Evolutionary conservation across 2,888 invertebrate genomes (phyloP).

Genomic region (Gortyna flavago): DNA sequence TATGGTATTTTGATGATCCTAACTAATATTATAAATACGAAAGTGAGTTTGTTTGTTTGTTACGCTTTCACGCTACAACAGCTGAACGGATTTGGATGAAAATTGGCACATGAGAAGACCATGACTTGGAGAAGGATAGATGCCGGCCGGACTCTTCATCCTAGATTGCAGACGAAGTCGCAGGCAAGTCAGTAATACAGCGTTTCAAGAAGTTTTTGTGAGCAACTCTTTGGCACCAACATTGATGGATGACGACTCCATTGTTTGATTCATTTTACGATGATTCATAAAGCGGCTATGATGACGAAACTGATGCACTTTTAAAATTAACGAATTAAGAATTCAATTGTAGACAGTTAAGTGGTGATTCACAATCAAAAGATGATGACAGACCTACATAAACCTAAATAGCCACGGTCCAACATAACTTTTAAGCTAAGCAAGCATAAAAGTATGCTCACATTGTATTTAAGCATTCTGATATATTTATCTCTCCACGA

Average conservation of each 20-base stretch:
- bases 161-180: neutral
- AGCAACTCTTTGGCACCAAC: no score
- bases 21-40: no score
- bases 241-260: neutral
- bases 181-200: neutral
- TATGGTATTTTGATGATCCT: no score
- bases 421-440: neutral
- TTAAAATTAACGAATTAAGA: no score
- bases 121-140: neutral
- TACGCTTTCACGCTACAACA: neutral
- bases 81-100: neutral
- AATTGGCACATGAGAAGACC: neutral
- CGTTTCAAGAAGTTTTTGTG: neutral
- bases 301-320: no score
- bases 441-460: neutral
- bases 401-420: neutral
- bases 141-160: neutral
- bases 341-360: neutral
- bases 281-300: neutral
- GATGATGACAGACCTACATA: neutral
- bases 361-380: slow-evolving; percentile 15
- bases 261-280: neutral
- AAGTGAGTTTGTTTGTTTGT: neutral
- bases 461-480: slow-evolving; percentile 27
- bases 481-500: slow-evolving; percentile 56